These are phyloP conservation scores for Sinonovacula constricta DNA, from an alignment of 1,140 invertebrate genomes.

Conservation along the genomic window DNA sequence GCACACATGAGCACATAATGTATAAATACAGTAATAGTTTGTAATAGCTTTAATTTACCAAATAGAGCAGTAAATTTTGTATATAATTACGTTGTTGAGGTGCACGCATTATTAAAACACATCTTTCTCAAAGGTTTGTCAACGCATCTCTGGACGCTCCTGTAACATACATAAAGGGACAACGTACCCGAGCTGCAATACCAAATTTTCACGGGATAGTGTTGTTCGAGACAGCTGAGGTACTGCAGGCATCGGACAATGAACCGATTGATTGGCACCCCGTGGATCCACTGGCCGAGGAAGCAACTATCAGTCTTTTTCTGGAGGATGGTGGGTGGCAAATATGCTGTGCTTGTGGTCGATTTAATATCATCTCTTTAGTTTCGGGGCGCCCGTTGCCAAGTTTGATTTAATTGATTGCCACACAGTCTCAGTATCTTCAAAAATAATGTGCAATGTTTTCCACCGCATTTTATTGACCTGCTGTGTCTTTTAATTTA, in stretches of 20 bases:
- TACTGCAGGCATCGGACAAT: too few species aligned
- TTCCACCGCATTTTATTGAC: too few species aligned
- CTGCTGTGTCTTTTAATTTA: too few species aligned
- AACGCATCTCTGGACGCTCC: conserved; percentile 16
- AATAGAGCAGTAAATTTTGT: not conserved
- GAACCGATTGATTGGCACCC: too few species aligned
- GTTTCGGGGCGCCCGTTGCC: not conserved
- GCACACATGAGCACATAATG: not conserved
- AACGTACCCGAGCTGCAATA: conserved; percentile 12
- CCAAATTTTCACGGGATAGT: conserved; percentile 36
- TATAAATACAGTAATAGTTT: not conserved
- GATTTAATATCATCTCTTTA: not conserved
- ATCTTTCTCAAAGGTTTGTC: conserved; percentile 14
- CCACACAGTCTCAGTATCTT: not conserved
- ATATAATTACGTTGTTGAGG: not conserved
- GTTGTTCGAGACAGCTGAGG: conserved; percentile 5
- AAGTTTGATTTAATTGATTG: not conserved
- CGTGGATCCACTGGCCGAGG: too few species aligned
- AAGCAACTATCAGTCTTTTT: too few species aligned
- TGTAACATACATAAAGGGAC: conserved; percentile 12
- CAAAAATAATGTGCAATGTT: not conserved
- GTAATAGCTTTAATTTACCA: not conserved
- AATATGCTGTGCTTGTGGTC: too few species aligned
- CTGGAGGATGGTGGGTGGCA: too few species aligned
- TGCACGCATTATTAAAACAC: not conserved